Conservation (phyloP, 1,140 invertebrate species). For the Diabrotica undecimpunctata region DNA sequence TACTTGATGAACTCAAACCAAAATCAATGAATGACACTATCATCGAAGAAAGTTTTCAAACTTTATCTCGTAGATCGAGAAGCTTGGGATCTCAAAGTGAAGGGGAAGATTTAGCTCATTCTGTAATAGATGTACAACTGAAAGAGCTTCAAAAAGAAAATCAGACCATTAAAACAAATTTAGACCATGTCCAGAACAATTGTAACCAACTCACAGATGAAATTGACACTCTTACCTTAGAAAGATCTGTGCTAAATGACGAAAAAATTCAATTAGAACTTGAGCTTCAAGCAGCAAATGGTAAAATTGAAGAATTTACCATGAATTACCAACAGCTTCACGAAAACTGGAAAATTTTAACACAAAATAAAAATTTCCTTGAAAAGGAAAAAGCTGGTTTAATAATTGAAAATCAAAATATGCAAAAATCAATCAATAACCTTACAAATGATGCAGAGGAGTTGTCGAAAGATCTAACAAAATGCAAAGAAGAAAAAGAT, state of each 20-base stretch:
- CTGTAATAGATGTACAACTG: constrained; percentile 43
- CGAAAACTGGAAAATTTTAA: no score
- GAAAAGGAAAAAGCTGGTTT: no score
- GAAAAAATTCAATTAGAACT: neutral
- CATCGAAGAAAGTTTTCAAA: constrained; percentile 26
- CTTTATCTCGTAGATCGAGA: constrained; percentile 19
- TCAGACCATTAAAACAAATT: constrained; percentile 22
- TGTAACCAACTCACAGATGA: neutral
- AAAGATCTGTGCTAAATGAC: neutral
- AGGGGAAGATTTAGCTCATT: constrained; percentile 34
- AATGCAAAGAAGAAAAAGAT: constrained; percentile 9
- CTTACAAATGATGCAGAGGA: no score
- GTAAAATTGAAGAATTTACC: neutral
- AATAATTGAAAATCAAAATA: no score
- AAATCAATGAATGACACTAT: constrained; percentile 30
- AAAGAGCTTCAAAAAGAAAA: constrained; percentile 39
- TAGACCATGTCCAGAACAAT: constrained; percentile 19
- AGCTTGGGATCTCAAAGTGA: constrained; percentile 17
- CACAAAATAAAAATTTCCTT: no score
- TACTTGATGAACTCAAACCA: constrained; percentile 34
- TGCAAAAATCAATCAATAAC: no score
- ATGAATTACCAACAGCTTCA: no score
- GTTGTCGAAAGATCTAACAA: no score
- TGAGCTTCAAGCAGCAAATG: neutral
- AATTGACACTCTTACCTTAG: constrained; percentile 3